These are phyloP conservation scores for Echinometra lucunter DNA, from an alignment of 53 echinoderm and acorn worm species.

Conservation along the genomic window DNA sequence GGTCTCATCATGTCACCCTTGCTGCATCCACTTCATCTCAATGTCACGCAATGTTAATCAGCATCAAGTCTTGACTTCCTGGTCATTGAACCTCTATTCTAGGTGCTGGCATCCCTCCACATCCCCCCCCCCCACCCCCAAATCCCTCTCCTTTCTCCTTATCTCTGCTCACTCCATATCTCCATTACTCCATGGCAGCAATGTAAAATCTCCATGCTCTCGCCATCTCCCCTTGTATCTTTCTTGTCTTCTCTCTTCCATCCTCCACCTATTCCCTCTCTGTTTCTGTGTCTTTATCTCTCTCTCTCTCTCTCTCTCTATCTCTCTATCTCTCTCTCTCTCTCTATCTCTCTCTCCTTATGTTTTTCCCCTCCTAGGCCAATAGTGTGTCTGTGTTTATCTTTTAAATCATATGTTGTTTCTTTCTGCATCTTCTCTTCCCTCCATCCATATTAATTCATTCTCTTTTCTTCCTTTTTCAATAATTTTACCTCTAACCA, in stretches of 20 bases:
- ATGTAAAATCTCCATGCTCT: not conserved
- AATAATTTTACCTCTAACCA: not conserved
- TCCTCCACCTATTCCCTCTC: not conserved
- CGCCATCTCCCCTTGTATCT: not conserved
- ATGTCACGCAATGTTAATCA: slow-evolving; percentile 66
- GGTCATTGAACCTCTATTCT: slow-evolving; percentile 62
- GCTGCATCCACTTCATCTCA: slow-evolving; percentile 44
- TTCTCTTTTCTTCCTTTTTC: not conserved
- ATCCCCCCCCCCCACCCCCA: not conserved
- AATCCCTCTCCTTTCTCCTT: not conserved
- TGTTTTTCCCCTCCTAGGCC: not conserved
- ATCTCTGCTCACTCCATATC: not conserved
- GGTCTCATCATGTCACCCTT: slow-evolving; percentile 46
- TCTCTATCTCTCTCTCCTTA: not conserved
- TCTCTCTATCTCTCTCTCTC: not conserved
- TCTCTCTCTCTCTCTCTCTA: not conserved
- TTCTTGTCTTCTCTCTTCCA: not conserved
- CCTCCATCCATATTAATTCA: not conserved
- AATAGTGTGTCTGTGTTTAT: not conserved
- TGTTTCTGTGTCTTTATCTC: not conserved
- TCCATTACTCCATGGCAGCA: not conserved
- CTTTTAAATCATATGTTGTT: not conserved
- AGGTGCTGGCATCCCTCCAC: not conserved
- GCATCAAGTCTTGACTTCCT: slow-evolving; percentile 62
- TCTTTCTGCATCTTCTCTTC: not conserved